Evolutionary conservation across 2,113 vertebrate genomes (phyloP).

Genomic region (Saguinus imperator): DNA sequence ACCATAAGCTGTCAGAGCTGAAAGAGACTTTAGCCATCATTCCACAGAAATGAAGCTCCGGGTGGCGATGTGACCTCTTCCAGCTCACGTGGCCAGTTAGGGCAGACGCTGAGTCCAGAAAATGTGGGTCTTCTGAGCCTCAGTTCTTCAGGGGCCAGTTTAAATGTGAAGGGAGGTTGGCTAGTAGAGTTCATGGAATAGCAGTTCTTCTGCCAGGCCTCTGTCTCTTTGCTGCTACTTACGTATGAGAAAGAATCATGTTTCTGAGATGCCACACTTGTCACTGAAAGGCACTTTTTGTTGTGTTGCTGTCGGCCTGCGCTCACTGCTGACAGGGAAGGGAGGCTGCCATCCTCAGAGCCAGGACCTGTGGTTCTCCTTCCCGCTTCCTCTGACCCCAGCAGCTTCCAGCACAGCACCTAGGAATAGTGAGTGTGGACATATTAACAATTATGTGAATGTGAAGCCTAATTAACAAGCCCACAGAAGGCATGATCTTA

Average conservation of each 20-base stretch:
- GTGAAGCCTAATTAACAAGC: not conserved
- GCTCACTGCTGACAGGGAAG: fast-evolving
- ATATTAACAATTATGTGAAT: no score
- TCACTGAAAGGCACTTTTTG: not conserved
- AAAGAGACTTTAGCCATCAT: not conserved
- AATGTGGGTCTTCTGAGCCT: not conserved
- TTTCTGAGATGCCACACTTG: not conserved
- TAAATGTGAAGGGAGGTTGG: not conserved
- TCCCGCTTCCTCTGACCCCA: no score
- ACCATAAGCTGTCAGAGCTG: not conserved
- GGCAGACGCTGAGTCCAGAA: not conserved
- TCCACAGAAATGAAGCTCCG: not conserved
- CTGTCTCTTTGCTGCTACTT: not conserved
- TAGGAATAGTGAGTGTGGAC: not conserved
- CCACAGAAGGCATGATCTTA: not conserved
- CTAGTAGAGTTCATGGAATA: not conserved
- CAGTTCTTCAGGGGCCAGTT: not conserved
- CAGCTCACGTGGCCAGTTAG: not conserved
- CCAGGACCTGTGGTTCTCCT: not conserved
- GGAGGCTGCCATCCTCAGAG: not conserved
- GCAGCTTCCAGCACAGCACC: not conserved
- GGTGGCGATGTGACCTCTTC: no score
- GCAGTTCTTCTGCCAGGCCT: not conserved
- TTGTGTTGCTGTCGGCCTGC: fast-evolving
- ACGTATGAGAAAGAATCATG: not conserved